These are phyloP conservation scores for Hydrozoanthus tunicans DNA, from an alignment of 64 coral and sea anemone species.

Conservation along the genomic window DNA sequence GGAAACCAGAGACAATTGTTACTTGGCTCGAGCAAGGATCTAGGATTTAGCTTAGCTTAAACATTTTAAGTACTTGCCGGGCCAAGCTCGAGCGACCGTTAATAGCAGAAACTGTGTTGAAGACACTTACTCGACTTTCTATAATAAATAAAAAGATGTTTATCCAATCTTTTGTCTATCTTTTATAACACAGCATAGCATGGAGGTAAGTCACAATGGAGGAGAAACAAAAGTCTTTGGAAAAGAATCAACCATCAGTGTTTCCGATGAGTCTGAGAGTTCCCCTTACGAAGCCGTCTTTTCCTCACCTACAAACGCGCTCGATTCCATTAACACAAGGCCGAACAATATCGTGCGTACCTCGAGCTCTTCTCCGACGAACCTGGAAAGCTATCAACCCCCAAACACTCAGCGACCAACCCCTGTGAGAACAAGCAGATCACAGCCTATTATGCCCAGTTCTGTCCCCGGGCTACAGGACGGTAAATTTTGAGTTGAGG, in stretches of 20 bases:
- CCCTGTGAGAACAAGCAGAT: conserved; percentile 15
- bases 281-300: conserved; percentile 5
- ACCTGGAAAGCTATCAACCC: not conserved
- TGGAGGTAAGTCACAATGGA: not conserved
- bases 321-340: not conserved
- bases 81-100: no score
- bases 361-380: no score
- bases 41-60: no score
- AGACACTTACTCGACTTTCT: no score
- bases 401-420: not conserved
- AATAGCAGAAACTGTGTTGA: no score
- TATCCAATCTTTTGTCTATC: no score
- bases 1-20: no score
- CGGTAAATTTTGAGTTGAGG: not conserved
- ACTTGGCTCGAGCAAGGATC: no score
- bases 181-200: not conserved
- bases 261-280: conserved; percentile 10
- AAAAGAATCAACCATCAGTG: conserved; percentile 31
- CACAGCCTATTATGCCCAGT: not conserved
- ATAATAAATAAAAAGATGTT: no score
- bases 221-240: not conserved
- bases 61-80: no score
- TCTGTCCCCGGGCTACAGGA: not conserved
- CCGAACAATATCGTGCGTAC: not conserved
- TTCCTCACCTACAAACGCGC: conserved; percentile 9